These are phyloP conservation scores for Yponomeuta plumbellus DNA, from an alignment of 2,888 invertebrate species.

Conservation along the genomic window DNA sequence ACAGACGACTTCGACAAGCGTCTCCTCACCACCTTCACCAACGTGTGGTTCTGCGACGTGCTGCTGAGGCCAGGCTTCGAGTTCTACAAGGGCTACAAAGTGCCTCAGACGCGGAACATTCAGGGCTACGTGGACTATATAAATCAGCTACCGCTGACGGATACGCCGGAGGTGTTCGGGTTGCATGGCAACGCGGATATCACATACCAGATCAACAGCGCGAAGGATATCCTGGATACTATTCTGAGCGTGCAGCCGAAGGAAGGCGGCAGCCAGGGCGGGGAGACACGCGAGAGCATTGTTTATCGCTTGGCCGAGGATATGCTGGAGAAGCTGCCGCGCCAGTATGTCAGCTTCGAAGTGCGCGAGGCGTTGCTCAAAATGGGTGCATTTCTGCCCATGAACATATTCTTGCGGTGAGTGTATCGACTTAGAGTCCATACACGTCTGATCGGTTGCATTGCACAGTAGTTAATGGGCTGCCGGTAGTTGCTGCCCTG, in stretches of 20 bases:
- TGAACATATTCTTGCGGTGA: slow-evolving; percentile 93
- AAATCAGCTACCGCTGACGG: slow-evolving; percentile 87
- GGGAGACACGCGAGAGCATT: slow-evolving; percentile 94
- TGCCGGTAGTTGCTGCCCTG: too few relatives aligned
- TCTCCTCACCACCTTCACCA: slow-evolving; percentile 93
- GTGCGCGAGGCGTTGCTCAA: slow-evolving; percentile 91
- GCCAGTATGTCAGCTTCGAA: slow-evolving; percentile 92
- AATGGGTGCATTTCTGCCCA: slow-evolving; percentile 94
- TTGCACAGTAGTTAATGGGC: too few relatives aligned
- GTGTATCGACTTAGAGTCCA: neutral
- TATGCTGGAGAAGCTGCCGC: slow-evolving; percentile 87
- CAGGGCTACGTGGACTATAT: slow-evolving; percentile 89
- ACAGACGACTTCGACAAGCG: slow-evolving; percentile 98
- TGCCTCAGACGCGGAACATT: slow-evolving; percentile 88
- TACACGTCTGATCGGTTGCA: neutral
- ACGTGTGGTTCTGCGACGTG: slow-evolving; percentile 96
- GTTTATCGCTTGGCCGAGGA: slow-evolving; percentile 95
- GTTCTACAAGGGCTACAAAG: slow-evolving; percentile 95
- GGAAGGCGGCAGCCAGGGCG: slow-evolving; percentile 92
- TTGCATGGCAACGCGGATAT: slow-evolving; percentile 97
- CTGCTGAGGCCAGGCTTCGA: slow-evolving; percentile 91
- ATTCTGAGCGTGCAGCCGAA: slow-evolving; percentile 98
- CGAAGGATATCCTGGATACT: slow-evolving; percentile 94
- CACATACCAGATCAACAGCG: slow-evolving; percentile 97
- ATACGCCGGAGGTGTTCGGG: slow-evolving; percentile 98